A percentile compares a stretch with the other conserved stretches of the same genome.
Conservation (phyloP, 2,888 invertebrate species). For the Argyra leucocephala region DNA sequence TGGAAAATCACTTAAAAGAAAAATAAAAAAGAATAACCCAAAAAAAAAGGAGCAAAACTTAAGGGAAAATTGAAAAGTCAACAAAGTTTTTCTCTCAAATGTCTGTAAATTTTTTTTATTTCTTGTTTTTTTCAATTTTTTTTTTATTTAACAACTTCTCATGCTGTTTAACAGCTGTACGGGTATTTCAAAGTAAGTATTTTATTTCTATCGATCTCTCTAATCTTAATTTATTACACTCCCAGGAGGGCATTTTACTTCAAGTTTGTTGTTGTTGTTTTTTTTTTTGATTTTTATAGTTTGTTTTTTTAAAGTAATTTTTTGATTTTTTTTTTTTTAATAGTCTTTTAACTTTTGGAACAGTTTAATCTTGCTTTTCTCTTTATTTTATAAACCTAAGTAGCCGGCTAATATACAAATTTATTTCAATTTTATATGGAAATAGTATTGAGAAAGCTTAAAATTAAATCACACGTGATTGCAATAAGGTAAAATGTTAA, state of each 20-base stretch:
- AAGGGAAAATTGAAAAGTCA: not conserved
- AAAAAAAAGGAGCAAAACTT: not conserved
- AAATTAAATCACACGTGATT: too few relatives aligned
- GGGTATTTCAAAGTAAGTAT: not conserved
- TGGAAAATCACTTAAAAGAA: not conserved
- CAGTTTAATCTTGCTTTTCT: too few relatives aligned
- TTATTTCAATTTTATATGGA: too few relatives aligned
- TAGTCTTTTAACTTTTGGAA: not conserved
- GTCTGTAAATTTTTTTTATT: not conserved
- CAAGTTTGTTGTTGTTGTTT: not conserved
- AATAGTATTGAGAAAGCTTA: too few relatives aligned
- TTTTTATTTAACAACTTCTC: not conserved
- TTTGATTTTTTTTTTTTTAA: not conserved
- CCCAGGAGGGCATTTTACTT: not conserved
- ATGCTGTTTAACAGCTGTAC: conserved; percentile 1
- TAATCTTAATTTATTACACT: not conserved
- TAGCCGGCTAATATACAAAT: not conserved
- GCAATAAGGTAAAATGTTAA: too few relatives aligned
- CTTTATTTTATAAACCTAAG: too few relatives aligned
- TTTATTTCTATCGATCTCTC: not conserved
- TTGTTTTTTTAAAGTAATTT: not conserved
- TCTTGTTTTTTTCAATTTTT: not conserved
- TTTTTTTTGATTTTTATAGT: not conserved
- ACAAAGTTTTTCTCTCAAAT: not conserved
- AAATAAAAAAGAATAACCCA: not conserved